These are phyloP conservation scores for Drosophila pachea DNA, from an alignment of 1,140 invertebrate genomes.

Conservation along the genomic window DNA sequence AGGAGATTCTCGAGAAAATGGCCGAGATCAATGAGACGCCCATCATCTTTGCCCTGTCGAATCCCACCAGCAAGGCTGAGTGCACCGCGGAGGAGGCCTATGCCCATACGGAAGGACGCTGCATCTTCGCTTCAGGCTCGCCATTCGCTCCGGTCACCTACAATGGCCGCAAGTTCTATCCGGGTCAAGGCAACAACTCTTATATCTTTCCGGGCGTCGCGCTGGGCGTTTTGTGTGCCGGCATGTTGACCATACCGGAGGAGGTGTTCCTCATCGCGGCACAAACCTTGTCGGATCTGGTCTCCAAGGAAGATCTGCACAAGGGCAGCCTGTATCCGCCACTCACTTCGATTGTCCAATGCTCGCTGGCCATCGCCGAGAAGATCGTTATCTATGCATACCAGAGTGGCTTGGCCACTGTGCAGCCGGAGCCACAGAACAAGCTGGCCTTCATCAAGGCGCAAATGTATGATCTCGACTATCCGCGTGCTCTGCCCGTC, in stretches of 20 bases:
- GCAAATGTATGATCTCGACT: constrained; percentile 89
- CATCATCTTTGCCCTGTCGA: constrained; percentile 95
- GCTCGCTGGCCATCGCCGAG: constrained; percentile 93
- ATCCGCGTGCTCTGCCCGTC: constrained; percentile 84
- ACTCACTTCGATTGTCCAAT: constrained; percentile 90
- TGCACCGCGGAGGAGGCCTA: constrained; percentile 98
- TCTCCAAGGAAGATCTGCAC: constrained; percentile 88
- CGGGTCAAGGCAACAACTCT: constrained; percentile 97
- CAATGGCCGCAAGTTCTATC: constrained; percentile 87
- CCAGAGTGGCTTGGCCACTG: constrained; percentile 87
- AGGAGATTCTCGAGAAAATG: constrained; percentile 91
- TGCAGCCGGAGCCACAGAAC: constrained; percentile 88
- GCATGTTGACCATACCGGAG: constrained; percentile 91
- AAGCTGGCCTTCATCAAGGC: constrained; percentile 88
- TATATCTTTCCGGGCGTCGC: constrained; percentile 98
- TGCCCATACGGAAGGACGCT: constrained; percentile 85
- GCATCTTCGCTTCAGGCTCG: constrained; percentile 95
- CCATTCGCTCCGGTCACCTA: constrained; percentile 91
- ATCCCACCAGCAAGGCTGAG: constrained; percentile 97
- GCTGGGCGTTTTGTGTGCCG: constrained; percentile 89
- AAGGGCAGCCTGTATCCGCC: constrained; percentile 97
- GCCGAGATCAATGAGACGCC: constrained; percentile 83
- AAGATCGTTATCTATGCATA: constrained; percentile 94
- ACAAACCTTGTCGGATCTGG: constrained; percentile 89
- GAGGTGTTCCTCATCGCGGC: constrained; percentile 94